phyloP scores from a whole-genome alignment of 2,113 vertebrate species.

The Orientallactaga bullata region DNA sequence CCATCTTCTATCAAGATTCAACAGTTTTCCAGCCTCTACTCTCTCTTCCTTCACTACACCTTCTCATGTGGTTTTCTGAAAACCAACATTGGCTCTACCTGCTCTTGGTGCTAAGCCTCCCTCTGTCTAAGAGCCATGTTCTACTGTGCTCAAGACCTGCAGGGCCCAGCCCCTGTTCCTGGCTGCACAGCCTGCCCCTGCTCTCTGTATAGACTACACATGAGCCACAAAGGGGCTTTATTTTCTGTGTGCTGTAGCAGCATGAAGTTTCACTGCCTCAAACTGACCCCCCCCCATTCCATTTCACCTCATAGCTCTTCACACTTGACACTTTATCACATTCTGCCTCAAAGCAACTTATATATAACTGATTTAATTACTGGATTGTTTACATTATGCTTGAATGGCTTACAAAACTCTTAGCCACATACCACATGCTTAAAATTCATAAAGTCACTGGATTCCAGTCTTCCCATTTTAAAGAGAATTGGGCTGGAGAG shows the following conservation, averaged over 20 bases:
- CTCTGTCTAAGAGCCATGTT: not conserved
- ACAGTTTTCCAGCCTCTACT: not conserved
- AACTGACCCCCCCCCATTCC: not conserved
- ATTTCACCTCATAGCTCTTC: not conserved
- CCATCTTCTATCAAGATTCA: rapidly evolving
- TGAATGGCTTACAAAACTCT: not conserved
- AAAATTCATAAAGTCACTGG: not conserved
- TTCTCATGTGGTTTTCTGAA: not conserved
- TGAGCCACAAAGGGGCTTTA: not conserved
- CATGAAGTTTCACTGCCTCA: not conserved
- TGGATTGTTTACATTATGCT: not conserved
- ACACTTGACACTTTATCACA: not conserved
- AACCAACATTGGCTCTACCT: not conserved
- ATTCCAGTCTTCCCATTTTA: not conserved
- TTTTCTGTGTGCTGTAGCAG: not conserved
- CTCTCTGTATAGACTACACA: not conserved
- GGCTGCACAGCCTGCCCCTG: rapidly evolving
- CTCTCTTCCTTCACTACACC: not conserved
- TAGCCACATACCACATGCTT: not conserved
- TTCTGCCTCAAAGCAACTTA: not conserved
- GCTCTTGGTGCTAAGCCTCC: not conserved
- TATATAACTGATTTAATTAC: not conserved
- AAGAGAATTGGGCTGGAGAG: not conserved
- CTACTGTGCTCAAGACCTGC: rapidly evolving
- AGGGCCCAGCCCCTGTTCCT: not conserved